These are phyloP conservation scores for Erannis defoliaria DNA, from an alignment of 2,888 invertebrate species.

Conservation along the genomic window DNA sequence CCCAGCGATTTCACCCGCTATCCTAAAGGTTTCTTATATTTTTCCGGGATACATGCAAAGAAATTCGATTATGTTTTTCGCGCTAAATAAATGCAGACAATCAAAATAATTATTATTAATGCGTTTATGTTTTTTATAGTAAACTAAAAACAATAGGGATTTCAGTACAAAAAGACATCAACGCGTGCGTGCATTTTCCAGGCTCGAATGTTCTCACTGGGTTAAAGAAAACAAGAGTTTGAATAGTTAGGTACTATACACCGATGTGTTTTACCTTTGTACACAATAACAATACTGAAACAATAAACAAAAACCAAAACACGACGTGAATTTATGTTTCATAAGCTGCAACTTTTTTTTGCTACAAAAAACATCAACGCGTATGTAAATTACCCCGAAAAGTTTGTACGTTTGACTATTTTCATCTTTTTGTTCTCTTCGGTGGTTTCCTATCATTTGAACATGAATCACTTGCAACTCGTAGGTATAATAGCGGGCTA, in stretches of 20 bases:
- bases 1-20: too few relatives aligned
- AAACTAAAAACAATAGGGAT: not conserved
- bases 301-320: not conserved
- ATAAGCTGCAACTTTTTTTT: not conserved
- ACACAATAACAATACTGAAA: not conserved
- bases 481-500: too few relatives aligned
- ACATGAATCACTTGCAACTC: too few relatives aligned
- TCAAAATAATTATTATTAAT: not conserved
- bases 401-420: not conserved
- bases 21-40: too few relatives aligned
- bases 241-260: not conserved
- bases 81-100: not conserved
- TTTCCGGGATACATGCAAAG: too few relatives aligned
- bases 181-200: not conserved
- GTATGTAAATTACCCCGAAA: not conserved
- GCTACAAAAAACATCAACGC: slow-evolving; percentile 20
- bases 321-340: not conserved
- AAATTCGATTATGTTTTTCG: too few relatives aligned
- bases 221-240: not conserved
- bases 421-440: not conserved
- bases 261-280: not conserved
- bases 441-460: too few relatives aligned
- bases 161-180: not conserved
- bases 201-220: not conserved
- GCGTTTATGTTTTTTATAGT: not conserved